These are phyloP conservation scores for Hylaeus anthracinus DNA, from an alignment of 1,140 invertebrate species.

Conservation along the genomic window DNA sequence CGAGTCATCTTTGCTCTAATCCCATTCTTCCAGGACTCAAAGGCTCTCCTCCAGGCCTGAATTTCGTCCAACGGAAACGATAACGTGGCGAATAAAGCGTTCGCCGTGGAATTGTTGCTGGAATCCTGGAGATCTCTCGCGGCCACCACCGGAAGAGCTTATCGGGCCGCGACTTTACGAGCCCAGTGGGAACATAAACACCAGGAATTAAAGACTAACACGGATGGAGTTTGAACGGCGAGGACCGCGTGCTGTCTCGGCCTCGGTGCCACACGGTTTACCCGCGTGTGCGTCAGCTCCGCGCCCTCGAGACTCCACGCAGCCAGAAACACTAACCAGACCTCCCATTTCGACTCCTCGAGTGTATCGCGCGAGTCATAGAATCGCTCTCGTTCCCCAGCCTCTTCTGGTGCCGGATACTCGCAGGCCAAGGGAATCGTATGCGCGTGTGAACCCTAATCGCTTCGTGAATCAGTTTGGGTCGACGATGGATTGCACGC, in stretches of 20 bases:
- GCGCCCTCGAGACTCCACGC: slow-evolving; percentile 64
- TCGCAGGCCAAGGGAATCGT: neutral
- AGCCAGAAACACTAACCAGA: slow-evolving; percentile 75
- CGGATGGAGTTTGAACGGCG: slow-evolving; percentile 10
- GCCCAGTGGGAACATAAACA: slow-evolving; percentile 73
- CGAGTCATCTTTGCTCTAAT: no score
- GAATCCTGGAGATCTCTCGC: slow-evolving; percentile 44
- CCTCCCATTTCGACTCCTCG: slow-evolving; percentile 61
- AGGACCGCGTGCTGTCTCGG: neutral
- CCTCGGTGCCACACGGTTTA: neutral
- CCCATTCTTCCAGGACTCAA: no score
- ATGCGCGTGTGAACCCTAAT: slow-evolving; percentile 33
- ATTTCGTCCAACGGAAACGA: neutral
- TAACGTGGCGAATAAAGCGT: neutral
- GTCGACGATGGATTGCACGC: slow-evolving; percentile 42
- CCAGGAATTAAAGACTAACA: slow-evolving; percentile 58
- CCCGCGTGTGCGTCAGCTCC: slow-evolving; percentile 18
- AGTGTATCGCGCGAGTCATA: slow-evolving; percentile 57
- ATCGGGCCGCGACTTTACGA: slow-evolving; percentile 65
- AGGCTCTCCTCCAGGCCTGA: neutral
- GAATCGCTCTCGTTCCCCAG: slow-evolving; percentile 52
- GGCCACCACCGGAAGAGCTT: slow-evolving; percentile 69
- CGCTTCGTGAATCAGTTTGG: slow-evolving; percentile 33
- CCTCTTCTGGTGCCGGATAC: slow-evolving; percentile 46
- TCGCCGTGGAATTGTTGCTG: neutral